Conservation (phyloP, 2,888 invertebrate species). For the Griposia aprilina region DNA sequence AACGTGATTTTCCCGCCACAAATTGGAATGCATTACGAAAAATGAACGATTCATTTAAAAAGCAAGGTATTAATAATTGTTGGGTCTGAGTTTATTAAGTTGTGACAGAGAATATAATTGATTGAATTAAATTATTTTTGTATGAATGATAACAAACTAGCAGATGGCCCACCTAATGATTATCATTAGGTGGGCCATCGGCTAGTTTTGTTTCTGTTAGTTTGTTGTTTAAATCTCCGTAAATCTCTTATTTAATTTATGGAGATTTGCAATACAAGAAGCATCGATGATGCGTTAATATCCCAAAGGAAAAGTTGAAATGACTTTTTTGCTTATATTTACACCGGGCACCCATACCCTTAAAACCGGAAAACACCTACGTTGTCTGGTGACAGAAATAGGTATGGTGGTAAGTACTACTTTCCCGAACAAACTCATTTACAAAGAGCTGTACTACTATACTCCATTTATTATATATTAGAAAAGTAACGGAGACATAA, state of each 20-base stretch:
- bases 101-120: neutral
- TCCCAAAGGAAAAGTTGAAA: neutral
- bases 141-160: neutral
- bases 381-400: neutral
- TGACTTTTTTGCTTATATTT: neutral
- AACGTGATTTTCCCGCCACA: constrained; percentile 34
- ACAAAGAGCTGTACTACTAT: neutral
- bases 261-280: too few species aligned
- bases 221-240: too few species aligned
- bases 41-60: constrained; percentile 20
- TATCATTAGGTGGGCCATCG: too few species aligned
- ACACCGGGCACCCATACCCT: neutral
- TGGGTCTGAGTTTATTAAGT: neutral
- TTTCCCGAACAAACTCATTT: neutral
- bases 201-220: too few species aligned
- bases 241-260: too few species aligned
- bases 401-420: neutral
- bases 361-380: neutral
- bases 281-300: too few species aligned
- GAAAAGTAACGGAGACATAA: too few species aligned
- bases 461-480: too few species aligned
- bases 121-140: neutral
- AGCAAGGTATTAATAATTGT: neutral
- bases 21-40: constrained; percentile 50
- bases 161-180: neutral